Evolutionary conservation across 2,888 invertebrate genomes (phyloP), one percentile per base, ranked within the genome.

Genomic region (Gonocerus acuteangulatus): DNA sequence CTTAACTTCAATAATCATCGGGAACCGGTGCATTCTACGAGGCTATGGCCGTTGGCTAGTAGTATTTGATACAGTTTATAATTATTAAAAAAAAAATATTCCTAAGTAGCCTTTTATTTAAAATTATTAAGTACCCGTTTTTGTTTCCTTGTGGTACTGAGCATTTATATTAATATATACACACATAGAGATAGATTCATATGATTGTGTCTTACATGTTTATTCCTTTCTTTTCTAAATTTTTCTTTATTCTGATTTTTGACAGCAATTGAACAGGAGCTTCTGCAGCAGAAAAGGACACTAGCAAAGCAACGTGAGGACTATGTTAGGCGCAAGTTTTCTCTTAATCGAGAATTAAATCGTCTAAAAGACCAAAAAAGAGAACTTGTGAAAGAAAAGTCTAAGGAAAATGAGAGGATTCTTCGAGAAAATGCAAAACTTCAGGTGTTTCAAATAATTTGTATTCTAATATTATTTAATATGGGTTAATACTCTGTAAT

Each of bases 401-500:
- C 76, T 57, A 71, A 73, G 58, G 89, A 89, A 66, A 86, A 86
- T 69, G 84, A 84, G 73, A 80, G 85, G 66, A 87, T 89, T 72
- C 78, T 89, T 62, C 85, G 86, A 72, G 88, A 90, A 74, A 91
- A 90, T 74, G 84, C 86, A 69, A 88, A 87, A 70, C 75, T 91
- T 58, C 90, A 90, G 87, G 90, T 89, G 78, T 79, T n/a, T n/a
- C n/a, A n/a, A n/a, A n/a, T n/a, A n/a, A n/a, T n/a, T 45, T 45
- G n/a, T 45, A 15, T 13, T 11, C 45, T n/a, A n/a, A 27, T 3
- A 49, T 15, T 49, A 49, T n/a, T n/a, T n/a, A n/a, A n/a, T n/a
- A n/a, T n/a, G n/a, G n/a, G n/a, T n/a, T n/a, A n/a, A n/a, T n/a
- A n/a, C n/a, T n/a, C n/a, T n/a, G n/a, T n/a, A n/a, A n/a, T n/a